Base-by-base conservation (phyloP, 37 sponge, comb jelly and placozoan genomes). In the Agelas oroides region DNA sequence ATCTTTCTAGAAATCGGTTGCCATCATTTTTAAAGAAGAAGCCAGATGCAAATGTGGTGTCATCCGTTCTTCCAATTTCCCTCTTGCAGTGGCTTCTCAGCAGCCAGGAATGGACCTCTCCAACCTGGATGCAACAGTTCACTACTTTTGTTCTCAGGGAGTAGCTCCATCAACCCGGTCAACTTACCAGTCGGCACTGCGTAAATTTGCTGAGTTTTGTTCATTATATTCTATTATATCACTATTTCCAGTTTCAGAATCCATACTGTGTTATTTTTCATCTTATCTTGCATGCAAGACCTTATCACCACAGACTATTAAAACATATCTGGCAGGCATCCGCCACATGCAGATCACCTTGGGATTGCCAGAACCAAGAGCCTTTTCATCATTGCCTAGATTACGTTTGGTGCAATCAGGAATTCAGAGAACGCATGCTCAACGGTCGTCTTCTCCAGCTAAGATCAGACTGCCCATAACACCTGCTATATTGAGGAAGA, bases 241-340 rank as follows among this genome's bases (percentile, higher is more conserved):
- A 21, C 88, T 88, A 14, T 87, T 81, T 24, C 87, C 87, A 6
- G 78, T 79, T 3, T 81, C 87, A 5, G 83, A 91, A 33, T 35
- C 52, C 31, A 59, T 62, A 33, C 40, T 86, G 39, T 65, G 77
- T 46, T 54, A 68, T 18, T 91, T 81, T 35, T 28, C 81, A 13
- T 41, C 88, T 12, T 79, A 70, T 27, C 62, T 91, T 30, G 77
- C 83, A 20, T 8, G 6, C 5, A 27, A 92, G 39, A 46, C 52
- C n/a, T 59, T 88, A 21, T 40, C 78, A 0, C 82, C 75, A 19
- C 80, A 59, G 23, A 84, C 81, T 37, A 87, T 87, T 5, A 92
- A 92, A 71, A 65, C 66, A 1, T 92, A 92, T 53, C 53, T 87
- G 34, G 72, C 92, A 54, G 88, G 75, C 5, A 70, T 92, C 23